Evolutionary conservation across 53 echinoderm and acorn worm species (phyloP).

Genomic region (Pentamera pediparva): DNA sequence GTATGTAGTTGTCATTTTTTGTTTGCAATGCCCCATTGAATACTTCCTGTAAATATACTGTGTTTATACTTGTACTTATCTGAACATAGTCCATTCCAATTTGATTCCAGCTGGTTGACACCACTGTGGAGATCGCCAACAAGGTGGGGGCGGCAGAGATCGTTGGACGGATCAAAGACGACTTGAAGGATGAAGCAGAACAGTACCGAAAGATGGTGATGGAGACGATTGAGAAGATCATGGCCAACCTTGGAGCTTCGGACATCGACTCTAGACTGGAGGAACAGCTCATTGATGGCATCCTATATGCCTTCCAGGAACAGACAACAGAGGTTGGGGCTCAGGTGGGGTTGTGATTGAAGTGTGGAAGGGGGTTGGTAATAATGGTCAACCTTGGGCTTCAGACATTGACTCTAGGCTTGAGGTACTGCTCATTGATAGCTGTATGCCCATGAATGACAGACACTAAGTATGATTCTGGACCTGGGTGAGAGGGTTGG

Average conservation of each 20-base stretch:
- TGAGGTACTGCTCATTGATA: slow-evolving; percentile 68
- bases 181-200: slow-evolving; percentile 98
- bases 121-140: slow-evolving; percentile 97
- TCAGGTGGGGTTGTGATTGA: too few species aligned
- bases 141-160: slow-evolving; percentile 98
- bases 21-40: too few species aligned
- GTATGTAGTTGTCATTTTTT: too few species aligned
- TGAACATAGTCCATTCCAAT: neutral
- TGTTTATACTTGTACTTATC: too few species aligned
- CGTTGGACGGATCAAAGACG: slow-evolving; percentile 85
- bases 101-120: slow-evolving; percentile 74
- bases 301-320: slow-evolving; percentile 99
- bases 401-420: too few species aligned
- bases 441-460: slow-evolving; percentile 59
- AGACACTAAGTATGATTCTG: too few species aligned
- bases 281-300: slow-evolving; percentile 98
- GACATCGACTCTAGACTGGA: slow-evolving; percentile 97
- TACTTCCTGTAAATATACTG: too few species aligned
- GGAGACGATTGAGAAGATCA: slow-evolving; percentile 99
- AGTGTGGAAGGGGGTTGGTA: too few species aligned
- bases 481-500: neutral
- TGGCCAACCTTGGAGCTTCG: slow-evolving; percentile 94
- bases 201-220: slow-evolving; percentile 99
- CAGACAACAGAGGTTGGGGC: slow-evolving; percentile 98
- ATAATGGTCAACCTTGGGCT: too few species aligned